Base-by-base conservation (phyloP, 2,888 invertebrate genomes). In the Bugulina stolonifera region DNA sequence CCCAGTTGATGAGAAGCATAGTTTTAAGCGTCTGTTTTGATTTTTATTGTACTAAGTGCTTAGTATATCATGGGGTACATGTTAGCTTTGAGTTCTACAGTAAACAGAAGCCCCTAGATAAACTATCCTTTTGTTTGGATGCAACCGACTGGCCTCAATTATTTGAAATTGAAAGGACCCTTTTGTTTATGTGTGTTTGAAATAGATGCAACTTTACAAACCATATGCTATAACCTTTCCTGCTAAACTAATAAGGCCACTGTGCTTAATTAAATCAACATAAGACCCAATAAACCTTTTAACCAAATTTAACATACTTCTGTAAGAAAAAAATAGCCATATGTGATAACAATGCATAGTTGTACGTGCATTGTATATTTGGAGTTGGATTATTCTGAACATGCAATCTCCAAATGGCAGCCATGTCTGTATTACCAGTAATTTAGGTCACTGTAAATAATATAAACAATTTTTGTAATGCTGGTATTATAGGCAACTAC, bases 81-180 rank as follows among this genome's bases (percentile, higher is more conserved):
- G 57, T 57, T 64, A 32, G 64, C 25, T 34, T 25, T 25, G 5
- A 14, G 32, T 64, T 32, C 64, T 57, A 22, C 32, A 64, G 32
- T 10, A 43, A 64, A 64, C 32, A 64, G 29, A 64, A 64, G 64
- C 64, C 32, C 64, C 64, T 64, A 64, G 64, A 64, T 34, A 32
- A 32, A 57, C 32, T 27, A 64, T 27, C 32, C 64, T 64, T 64
- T 64, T 64, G 64, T 64, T 64, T 64, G 64, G 32, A 27, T 64
- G 29, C 32, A 64, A 64, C 64, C 64, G 64, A 64, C 27, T 64
- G 64, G 64, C 64, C 32, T 64, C 64, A 64, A 64, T 64, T 64
- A 64, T 64, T 64, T 64, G 64, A 64, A 64, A 64, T 64, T 64
- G 64, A 27, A 64, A 27, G 64, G 64, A 32, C 64, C 64, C 5